Conservation (phyloP, 2,113 vertebrate genomes). For the Pomatorhinus ruficollis region DNA sequence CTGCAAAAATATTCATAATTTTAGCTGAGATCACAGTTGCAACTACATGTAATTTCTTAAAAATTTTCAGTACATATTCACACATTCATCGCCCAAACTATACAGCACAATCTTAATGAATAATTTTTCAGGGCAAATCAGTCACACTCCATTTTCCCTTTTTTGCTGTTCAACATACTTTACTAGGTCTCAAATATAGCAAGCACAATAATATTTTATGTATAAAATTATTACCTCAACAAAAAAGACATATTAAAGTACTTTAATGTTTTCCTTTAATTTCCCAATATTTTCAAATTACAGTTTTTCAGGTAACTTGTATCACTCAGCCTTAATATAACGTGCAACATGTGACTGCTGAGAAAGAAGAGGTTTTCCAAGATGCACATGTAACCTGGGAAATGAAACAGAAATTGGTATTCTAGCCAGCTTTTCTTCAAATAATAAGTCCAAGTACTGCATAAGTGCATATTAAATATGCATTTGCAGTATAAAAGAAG, state of each 20-base stretch:
- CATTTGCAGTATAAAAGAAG: not conserved
- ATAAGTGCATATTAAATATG: not conserved
- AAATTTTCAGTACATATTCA: not conserved
- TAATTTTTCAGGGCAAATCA: not conserved
- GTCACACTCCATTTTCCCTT: not conserved
- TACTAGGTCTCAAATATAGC: not conserved
- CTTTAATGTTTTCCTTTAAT: not conserved
- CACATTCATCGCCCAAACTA: not conserved
- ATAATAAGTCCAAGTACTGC: not conserved
- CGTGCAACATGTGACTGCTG: rapidly evolving
- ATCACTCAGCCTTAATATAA: not conserved
- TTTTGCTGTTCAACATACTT: not conserved
- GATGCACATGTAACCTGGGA: rapidly evolving
- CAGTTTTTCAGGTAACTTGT: not conserved
- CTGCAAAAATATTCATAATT: not conserved
- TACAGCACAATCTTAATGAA: not conserved
- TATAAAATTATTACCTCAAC: not conserved
- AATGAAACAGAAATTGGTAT: not conserved
- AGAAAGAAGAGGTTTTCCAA: not conserved
- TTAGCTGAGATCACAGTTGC: not conserved
- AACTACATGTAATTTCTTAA: not conserved
- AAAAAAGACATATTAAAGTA: not conserved
- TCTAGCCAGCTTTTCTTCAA: not conserved
- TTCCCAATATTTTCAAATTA: not conserved
- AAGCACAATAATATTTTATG: not conserved